Conservation (phyloP, 2,113 vertebrate species). For the Psettodes erumei region DNA sequence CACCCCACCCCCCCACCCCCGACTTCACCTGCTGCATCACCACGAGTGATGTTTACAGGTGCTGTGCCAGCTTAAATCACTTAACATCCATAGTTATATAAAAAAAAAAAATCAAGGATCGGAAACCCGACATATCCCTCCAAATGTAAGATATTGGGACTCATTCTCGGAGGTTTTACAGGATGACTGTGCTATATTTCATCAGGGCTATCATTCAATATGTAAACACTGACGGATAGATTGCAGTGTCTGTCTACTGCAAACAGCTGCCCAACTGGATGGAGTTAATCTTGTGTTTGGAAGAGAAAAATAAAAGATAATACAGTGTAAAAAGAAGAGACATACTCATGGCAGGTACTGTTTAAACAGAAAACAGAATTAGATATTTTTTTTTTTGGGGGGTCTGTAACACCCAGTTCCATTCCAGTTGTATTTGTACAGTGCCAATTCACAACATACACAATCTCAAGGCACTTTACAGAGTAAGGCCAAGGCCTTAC, state of each 20-base stretch:
- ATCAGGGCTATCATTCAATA: background rate
- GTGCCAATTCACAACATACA: too few relatives aligned
- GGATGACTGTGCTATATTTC: background rate
- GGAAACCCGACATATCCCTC: rapidly evolving
- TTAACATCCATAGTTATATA: too few relatives aligned
- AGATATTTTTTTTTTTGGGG: too few relatives aligned
- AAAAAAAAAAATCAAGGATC: too few relatives aligned
- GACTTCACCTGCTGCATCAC: background rate
- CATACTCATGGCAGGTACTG: background rate
- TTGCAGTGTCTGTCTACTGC: background rate
- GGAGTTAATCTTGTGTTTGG: background rate
- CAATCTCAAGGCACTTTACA: too few relatives aligned
- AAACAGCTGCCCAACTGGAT: slow-evolving; percentile 12
- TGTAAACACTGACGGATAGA: slow-evolving; percentile 21
- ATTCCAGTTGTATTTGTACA: too few relatives aligned
- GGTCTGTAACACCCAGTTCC: too few relatives aligned
- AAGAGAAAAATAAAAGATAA: background rate
- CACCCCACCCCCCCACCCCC: background rate
- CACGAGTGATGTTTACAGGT: background rate
- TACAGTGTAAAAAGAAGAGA: too few relatives aligned
- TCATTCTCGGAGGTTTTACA: background rate
- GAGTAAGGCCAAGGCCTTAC: too few relatives aligned
- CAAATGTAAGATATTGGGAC: background rate
- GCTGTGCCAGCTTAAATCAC: too few relatives aligned
- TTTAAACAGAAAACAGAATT: background rate